Evolutionary conservation across 23 tunicate species (phyloP).

Genomic region (Diplosoma virens): DNA sequence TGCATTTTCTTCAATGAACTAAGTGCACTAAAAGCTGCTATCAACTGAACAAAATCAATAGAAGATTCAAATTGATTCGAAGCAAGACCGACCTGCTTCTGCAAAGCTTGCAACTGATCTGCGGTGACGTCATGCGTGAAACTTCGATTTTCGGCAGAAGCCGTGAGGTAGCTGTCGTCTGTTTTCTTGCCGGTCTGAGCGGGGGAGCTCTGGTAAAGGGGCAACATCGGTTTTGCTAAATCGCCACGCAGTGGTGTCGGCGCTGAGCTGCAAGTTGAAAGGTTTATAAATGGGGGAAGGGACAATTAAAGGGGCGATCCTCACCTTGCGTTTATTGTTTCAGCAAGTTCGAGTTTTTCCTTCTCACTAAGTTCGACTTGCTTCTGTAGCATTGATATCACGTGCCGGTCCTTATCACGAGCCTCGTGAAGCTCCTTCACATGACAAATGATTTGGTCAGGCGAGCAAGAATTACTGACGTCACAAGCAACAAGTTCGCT

Average conservation of each 20-base stretch:
- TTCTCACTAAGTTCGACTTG: background rate
- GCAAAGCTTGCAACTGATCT: conserved; percentile 55
- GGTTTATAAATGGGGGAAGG: too few relatives aligned
- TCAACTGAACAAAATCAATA: too few relatives aligned
- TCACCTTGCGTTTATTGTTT: background rate
- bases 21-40: too few relatives aligned
- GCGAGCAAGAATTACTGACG: too few relatives aligned
- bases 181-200: background rate
- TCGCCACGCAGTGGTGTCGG: background rate
- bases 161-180: conserved; percentile 23
- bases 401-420: conserved; percentile 1
- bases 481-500: too few relatives aligned
- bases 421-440: background rate
- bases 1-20: too few relatives aligned
- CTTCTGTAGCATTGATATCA: background rate
- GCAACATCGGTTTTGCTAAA: background rate
- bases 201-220: conserved; percentile 33
- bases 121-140: conserved; percentile 10
- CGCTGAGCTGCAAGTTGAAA: background rate
- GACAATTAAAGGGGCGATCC: too few relatives aligned
- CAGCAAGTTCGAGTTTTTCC: background rate
- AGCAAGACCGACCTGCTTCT: conserved; percentile 75
- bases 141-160: conserved; percentile 7
- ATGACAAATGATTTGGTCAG: background rate
- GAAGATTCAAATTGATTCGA: too few relatives aligned